phyloP scores from a whole-genome alignment of 2,888 invertebrate genomes.

The Meandrusa payeni region DNA sequence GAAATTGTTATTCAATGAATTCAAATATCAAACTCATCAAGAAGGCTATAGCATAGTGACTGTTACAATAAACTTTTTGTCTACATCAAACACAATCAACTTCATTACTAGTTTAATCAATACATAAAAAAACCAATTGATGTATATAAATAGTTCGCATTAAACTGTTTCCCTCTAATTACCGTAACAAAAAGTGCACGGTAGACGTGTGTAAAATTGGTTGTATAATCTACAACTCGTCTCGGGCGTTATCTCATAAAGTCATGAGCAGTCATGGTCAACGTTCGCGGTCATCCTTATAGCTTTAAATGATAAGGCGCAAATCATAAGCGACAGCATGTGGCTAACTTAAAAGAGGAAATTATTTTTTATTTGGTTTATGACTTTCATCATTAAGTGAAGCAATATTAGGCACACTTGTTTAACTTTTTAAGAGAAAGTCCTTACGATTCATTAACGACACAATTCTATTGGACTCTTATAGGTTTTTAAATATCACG shows the following conservation, averaged over 20 bases:
- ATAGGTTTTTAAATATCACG: too few species aligned
- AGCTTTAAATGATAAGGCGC: constrained; percentile 3
- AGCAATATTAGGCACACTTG: too few species aligned
- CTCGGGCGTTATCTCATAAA: constrained; percentile 43
- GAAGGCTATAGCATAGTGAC: constrained; percentile 3
- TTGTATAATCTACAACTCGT: constrained; percentile 40
- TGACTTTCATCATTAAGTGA: too few species aligned
- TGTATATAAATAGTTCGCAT: constrained; percentile 22
- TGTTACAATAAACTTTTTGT: constrained; percentile 16
- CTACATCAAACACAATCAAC: constrained; percentile 15
- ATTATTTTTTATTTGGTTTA: background rate
- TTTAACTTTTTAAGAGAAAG: too few species aligned
- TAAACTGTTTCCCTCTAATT: constrained; percentile 17
- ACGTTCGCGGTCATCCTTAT: constrained; percentile 40
- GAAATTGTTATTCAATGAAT: constrained; percentile 3
- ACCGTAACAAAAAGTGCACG: constrained; percentile 31
- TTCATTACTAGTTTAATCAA: constrained; percentile 18
- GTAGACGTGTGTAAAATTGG: constrained; percentile 36
- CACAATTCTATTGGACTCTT: too few species aligned
- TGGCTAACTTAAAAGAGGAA: background rate
- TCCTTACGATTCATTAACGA: too few species aligned
- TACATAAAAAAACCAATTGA: constrained; percentile 24
- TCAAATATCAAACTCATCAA: constrained; percentile 11
- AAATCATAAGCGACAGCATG: constrained; percentile 33
- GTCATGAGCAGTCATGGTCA: constrained; percentile 63